phyloP scores from a whole-genome alignment of 2,113 vertebrate genomes.

The Scatophagus argus region DNA sequence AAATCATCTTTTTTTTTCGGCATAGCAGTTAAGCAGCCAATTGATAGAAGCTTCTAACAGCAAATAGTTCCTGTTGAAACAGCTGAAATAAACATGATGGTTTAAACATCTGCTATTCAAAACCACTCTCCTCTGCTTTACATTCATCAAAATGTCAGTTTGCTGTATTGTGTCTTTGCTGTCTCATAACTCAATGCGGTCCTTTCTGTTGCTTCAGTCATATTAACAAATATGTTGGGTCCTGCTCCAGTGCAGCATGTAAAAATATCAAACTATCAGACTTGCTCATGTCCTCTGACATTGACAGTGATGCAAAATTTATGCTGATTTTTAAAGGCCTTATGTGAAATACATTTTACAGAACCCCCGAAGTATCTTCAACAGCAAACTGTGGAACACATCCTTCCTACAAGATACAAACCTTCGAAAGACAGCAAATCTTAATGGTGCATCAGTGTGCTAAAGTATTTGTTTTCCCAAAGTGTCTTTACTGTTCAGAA shows the following conservation, averaged over 20 bases:
- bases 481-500: conserved; percentile 1
- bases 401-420: background rate
- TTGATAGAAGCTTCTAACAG: background rate
- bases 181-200: background rate
- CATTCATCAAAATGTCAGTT: conserved; percentile 7
- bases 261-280: background rate
- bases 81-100: conserved; percentile 7
- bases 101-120: background rate
- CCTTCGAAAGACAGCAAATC: background rate
- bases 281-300: background rate
- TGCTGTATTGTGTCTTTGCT: background rate
- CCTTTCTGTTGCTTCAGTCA: background rate
- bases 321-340: too few species aligned
- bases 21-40: background rate
- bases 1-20: background rate
- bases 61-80: background rate
- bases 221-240: too few species aligned
- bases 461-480: conserved; percentile 6
- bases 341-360: too few species aligned
- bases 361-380: background rate
- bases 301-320: too few species aligned
- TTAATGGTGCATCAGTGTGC: background rate
- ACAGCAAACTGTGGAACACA: background rate
- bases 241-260: background rate
- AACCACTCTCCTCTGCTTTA: background rate